Percentiles rank a stretch among this genome's conserved stretches.
Conservation (phyloP, 1,140 invertebrate species). For the Physella acuta region DNA sequence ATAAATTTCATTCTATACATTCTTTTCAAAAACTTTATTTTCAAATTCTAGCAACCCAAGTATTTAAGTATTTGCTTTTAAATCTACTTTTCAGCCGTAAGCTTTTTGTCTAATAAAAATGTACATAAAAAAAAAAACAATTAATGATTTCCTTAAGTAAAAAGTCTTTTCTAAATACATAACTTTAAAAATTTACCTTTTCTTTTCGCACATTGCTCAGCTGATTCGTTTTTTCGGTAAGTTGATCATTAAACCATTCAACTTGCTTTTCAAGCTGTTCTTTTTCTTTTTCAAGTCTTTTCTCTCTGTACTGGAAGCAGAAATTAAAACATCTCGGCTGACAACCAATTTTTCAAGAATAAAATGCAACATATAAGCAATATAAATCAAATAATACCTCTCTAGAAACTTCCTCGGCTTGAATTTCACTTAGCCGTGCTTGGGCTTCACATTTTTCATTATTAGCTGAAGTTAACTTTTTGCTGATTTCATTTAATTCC, state of each 20-base stretch:
- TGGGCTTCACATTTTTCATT: constrained; percentile 78
- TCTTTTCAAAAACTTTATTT: no score
- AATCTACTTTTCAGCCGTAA: no score
- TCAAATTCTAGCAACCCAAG: no score
- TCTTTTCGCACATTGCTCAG: constrained; percentile 75
- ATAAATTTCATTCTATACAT: no score
- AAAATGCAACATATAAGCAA: not conserved
- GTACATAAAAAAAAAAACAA: no score
- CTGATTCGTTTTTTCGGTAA: constrained; percentile 75
- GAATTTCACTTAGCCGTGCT: constrained; percentile 76
- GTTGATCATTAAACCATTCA: constrained; percentile 72
- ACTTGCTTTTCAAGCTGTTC: constrained; percentile 75
- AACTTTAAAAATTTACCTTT: constrained; percentile 58
- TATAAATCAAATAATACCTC: constrained; percentile 59
- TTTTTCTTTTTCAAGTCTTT: constrained; percentile 79
- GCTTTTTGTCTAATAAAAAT: no score
- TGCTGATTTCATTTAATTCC: constrained; percentile 57
- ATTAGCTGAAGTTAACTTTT: constrained; percentile 55
- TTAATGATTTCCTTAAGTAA: no score
- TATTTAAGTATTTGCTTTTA: no score
- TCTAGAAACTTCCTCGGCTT: constrained; percentile 74
- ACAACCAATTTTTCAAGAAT: no score
- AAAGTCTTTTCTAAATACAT: not conserved
- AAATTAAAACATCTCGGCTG: not conserved
- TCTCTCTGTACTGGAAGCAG: constrained; percentile 66